Evolutionary conservation across 2,113 vertebrate species (phyloP), one percentile per base, ranked within the genome.

Genomic region (Platanista minor): DNA sequence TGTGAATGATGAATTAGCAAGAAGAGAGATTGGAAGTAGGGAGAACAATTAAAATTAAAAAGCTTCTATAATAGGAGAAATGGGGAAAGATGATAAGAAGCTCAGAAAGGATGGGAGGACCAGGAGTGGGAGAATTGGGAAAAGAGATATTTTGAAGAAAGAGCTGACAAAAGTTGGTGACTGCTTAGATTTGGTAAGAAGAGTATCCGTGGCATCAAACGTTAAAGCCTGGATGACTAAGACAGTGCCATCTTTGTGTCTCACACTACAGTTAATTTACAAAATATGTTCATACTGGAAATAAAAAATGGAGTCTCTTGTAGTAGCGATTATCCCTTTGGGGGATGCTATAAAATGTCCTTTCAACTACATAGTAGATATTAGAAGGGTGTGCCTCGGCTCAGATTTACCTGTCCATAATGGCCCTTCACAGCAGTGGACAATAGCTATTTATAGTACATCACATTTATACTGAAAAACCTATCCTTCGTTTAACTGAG

Each of bases 1-100:
- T 97, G 94, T 98, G 98, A 98, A 96, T 98, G 98, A 97, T 97
- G 91, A 97, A 54, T 96, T 92, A 93, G 94, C 98, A 98, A 98
- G 93, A 97, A 96, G 92, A 97, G 88, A 82, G 71, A 39, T 83
- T 97, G 66, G 71, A 91, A 97, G 91, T 93, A 61, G 25, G 27
- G 95, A 93, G 97, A 98, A 98, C 98, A 97, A 97, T 97, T 97
- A 96, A 96, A 97, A 95, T 93, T 92, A 80, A 91, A 97, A 97
- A 74, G 43, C 31, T 90, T 92, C 93, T 95, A 29, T 97, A 95
- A 94, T 49, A 49, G 90, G 74, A 97, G 77, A 97, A 95, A 83
- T 71, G 52, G 29, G 29, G 15, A 66, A 67, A 85, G 66, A 95
- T 52, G 39, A 64, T 54, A 91, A 80, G n/a, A 95, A 78, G 39